These are phyloP conservation scores for Auanema sp. DNA, from an alignment of 2,888 invertebrate genomes.

Conservation along the genomic window DNA sequence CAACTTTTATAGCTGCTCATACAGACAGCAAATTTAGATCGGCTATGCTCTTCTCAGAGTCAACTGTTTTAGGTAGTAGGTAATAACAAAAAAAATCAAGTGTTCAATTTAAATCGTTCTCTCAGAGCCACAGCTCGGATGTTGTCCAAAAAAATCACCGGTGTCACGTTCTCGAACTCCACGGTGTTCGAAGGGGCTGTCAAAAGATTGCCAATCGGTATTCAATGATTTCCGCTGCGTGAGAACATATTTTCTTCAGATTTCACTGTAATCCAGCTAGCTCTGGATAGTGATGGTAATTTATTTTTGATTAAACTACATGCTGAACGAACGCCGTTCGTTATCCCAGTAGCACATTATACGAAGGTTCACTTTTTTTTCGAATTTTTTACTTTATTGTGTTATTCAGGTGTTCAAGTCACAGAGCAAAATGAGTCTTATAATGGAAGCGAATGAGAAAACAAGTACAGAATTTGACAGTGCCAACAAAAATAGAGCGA, in stretches of 20 bases:
- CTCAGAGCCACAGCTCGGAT: too few relatives aligned
- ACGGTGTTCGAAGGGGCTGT: too few relatives aligned
- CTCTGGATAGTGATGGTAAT: conserved; percentile 12
- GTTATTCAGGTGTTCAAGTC: conserved; percentile 3
- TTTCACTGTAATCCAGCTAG: conserved; percentile 20
- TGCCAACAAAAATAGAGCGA: not conserved
- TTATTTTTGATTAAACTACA: conserved; percentile 19
- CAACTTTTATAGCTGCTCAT: conserved; percentile 27
- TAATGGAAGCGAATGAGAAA: conserved; percentile 15
- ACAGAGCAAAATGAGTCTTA: not conserved
- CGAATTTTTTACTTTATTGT: conserved; percentile 3
- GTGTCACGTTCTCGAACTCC: too few relatives aligned
- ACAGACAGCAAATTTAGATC: conserved; percentile 25
- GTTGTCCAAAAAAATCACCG: too few relatives aligned
- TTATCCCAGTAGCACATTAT: conserved; percentile 32
- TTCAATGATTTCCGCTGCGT: too few relatives aligned
- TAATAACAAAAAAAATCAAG: too few relatives aligned
- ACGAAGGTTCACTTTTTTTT: conserved; percentile 12
- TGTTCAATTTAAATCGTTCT: too few relatives aligned
- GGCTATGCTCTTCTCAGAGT: conserved; percentile 33
- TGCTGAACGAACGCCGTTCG: conserved; percentile 16
- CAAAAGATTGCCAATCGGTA: too few relatives aligned
- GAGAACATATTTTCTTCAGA: conserved; percentile 1
- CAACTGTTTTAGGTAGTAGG: conserved; percentile 19
- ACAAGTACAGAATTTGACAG: not conserved